Evolutionary conservation across 1,140 invertebrate genomes (phyloP).

Genomic region (Telenomus remus): DNA sequence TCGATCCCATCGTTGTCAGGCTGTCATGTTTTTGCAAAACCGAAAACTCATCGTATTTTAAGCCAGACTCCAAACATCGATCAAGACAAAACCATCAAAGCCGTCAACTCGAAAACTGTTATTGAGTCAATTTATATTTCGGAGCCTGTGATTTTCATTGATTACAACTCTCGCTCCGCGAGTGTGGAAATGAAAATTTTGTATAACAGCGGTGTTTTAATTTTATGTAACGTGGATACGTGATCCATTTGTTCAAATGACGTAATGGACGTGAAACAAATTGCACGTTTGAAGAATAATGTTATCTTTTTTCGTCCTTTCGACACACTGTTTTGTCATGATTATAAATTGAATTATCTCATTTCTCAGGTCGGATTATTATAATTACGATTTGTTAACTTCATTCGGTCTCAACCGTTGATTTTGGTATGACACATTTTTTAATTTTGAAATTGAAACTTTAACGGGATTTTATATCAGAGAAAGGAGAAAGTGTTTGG

Average conservation of each 20-base stretch:
- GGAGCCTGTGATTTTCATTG: neutral
- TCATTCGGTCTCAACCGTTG: too few species aligned
- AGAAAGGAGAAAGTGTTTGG: neutral
- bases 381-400: too few species aligned
- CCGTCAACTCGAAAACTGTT: neutral
- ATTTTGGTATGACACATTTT: too few species aligned
- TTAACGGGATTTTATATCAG: too few species aligned
- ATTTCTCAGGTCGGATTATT: too few species aligned
- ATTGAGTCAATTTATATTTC: conserved; percentile 2
- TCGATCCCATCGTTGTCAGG: conserved; percentile 42
- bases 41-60: too few species aligned
- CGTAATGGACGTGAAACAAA: conserved; percentile 25
- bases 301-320: conserved; percentile 21
- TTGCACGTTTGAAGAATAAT: conserved; percentile 21
- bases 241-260: conserved; percentile 32
- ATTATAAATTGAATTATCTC: neutral
- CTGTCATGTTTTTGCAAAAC: conserved; percentile 16
- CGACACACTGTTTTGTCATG: conserved; percentile 18
- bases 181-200: too few species aligned
- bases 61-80: too few species aligned
- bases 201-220: neutral
- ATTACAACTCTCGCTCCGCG: neutral
- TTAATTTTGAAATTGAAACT: too few species aligned
- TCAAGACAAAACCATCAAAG: too few species aligned
- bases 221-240: conserved; percentile 1